A percentile compares a stretch with the other conserved stretches of the same genome.
These are phyloP conservation scores for Tetanocera ferruginea DNA, from an alignment of 2,888 invertebrate genomes.

Conservation along the genomic window DNA sequence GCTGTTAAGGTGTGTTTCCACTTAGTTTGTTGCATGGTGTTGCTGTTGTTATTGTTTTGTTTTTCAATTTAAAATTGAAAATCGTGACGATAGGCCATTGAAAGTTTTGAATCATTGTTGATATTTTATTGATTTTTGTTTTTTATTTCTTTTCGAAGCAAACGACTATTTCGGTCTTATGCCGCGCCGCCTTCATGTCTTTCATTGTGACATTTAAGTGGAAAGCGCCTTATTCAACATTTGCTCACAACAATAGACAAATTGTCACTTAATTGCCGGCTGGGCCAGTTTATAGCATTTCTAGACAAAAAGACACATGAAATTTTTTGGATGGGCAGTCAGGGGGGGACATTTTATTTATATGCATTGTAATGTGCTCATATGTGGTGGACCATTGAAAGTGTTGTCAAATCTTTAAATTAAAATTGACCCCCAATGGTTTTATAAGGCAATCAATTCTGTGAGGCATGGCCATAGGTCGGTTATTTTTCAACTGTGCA, in stretches of 20 bases:
- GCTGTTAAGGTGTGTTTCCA: slow-evolving; percentile 27
- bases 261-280: slow-evolving; percentile 45
- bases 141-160: not conserved
- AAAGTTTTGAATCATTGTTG: slow-evolving; percentile 28
- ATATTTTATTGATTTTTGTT: not conserved
- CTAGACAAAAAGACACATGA: not conserved
- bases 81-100: slow-evolving; percentile 38
- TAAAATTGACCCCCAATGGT: slow-evolving; percentile 9
- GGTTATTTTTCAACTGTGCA: not conserved
- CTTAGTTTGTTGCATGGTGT: not conserved
- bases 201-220: slow-evolving; percentile 20
- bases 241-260: slow-evolving; percentile 43
- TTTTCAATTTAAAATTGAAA: slow-evolving; percentile 32
- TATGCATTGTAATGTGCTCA: not conserved
- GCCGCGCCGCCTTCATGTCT: not conserved
- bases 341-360: not conserved
- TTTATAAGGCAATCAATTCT: slow-evolving; percentile 16
- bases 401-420: slow-evolving; percentile 1
- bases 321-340: not conserved
- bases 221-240: slow-evolving; percentile 35
- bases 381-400: not conserved
- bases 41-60: not conserved
- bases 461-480: not conserved
- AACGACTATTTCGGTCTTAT: not conserved
- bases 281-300: slow-evolving; percentile 30